These are phyloP conservation scores for Arge pagana DNA, from an alignment of 2,888 invertebrate species.

Conservation along the genomic window DNA sequence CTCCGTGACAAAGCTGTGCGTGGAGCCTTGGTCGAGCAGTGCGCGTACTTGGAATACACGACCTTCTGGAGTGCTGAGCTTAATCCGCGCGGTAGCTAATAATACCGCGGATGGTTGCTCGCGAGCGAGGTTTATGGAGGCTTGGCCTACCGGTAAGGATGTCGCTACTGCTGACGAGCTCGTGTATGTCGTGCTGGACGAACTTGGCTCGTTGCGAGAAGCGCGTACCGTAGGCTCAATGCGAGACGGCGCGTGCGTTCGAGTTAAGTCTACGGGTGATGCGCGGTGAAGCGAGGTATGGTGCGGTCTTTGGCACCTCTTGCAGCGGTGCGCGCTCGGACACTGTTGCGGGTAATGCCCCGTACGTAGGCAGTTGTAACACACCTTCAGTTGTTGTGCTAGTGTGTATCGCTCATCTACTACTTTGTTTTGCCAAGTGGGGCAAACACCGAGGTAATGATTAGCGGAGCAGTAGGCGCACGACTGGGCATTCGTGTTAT, in stretches of 20 bases:
- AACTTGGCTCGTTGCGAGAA: background rate
- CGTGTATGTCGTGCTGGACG: background rate
- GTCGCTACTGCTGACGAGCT: too few species aligned
- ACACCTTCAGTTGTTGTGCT: background rate
- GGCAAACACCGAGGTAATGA: background rate
- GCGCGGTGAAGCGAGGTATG: background rate
- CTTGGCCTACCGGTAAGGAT: too few species aligned
- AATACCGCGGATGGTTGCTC: background rate
- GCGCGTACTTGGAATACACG: background rate
- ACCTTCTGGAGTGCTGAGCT: background rate
- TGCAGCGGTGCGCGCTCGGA: background rate
- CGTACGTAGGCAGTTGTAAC: background rate
- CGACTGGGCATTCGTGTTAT: background rate
- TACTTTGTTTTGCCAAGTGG: background rate
- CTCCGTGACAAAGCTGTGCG: background rate
- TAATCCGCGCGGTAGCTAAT: background rate
- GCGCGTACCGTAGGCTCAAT: background rate
- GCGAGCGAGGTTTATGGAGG: too few species aligned
- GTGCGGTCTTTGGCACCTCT: background rate
- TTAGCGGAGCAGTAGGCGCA: slow-evolving; percentile 1
- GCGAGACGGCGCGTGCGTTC: background rate
- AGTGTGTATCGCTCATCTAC: background rate
- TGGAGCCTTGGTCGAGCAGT: slow-evolving; percentile 4
- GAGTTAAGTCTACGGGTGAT: background rate
- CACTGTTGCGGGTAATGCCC: background rate